phyloP scores from a whole-genome alignment of 2,113 vertebrate species.

The Leptodactylus fuscus region DNA sequence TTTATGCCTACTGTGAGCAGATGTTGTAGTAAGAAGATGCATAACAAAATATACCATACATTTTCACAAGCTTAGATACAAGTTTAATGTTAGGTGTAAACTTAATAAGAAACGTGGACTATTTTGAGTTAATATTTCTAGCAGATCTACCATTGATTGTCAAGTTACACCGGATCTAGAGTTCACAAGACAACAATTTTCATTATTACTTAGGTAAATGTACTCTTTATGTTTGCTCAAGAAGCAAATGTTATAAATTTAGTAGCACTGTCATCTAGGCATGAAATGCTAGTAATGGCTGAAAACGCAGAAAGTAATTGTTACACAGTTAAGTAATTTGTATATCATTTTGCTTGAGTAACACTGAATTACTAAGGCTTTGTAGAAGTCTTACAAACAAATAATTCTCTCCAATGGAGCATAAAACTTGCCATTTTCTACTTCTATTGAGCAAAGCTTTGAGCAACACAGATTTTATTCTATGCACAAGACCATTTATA shows the following conservation, averaged over 20 bases:
- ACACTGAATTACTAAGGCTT: neutral
- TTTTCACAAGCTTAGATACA: too few species aligned
- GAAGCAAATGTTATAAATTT: neutral
- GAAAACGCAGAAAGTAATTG: neutral
- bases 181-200: too few species aligned
- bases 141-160: too few species aligned
- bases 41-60: too few species aligned
- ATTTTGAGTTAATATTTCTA: too few species aligned
- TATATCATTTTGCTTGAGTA: slow-evolving; percentile 9
- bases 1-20: too few species aligned
- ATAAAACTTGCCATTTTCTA: neutral
- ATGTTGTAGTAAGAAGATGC: too few species aligned
- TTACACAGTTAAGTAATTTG: slow-evolving; percentile 10
- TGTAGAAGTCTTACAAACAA: neutral
- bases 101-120: too few species aligned
- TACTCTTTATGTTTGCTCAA: neutral
- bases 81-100: too few species aligned
- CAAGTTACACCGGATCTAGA: too few species aligned
- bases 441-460: neutral
- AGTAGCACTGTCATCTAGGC: neutral
- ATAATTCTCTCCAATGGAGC: slow-evolving; percentile 12
- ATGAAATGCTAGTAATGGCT: neutral
- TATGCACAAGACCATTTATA: neutral
- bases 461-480: neutral
- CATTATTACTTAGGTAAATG: too few species aligned